phyloP scores from a whole-genome alignment of 2,797 vertebrate species.

The Bradypus variegatus region DNA sequence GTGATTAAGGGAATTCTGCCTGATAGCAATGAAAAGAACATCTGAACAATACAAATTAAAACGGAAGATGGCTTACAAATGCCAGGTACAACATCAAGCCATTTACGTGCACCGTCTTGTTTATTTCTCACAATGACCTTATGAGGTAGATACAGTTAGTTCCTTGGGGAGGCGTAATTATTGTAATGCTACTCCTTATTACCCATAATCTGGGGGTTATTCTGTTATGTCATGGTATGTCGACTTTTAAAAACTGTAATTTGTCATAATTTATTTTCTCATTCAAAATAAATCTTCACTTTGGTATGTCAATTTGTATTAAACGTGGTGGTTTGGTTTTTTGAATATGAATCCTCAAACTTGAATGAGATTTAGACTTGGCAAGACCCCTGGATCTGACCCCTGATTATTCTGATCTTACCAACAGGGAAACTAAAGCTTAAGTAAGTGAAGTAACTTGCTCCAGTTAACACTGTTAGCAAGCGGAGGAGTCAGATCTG shows the following conservation, averaged over 20 bases:
- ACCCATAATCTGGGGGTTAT: background rate
- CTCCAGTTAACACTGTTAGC: background rate
- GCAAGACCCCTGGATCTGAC: background rate
- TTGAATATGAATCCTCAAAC: background rate
- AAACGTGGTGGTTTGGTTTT: background rate
- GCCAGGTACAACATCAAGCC: background rate
- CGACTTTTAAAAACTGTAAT: background rate
- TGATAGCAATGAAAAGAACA: background rate
- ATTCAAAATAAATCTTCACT: background rate
- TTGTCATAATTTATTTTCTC: background rate
- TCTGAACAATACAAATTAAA: background rate
- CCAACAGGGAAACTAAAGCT: background rate
- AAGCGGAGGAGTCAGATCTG: background rate
- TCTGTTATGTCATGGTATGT: background rate
- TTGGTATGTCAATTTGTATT: background rate
- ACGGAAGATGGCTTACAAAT: background rate
- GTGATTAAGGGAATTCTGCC: background rate
- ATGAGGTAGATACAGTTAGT: background rate
- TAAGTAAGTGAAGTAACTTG: background rate
- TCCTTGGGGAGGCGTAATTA: background rate
- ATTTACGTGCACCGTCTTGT: background rate
- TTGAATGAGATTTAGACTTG: background rate
- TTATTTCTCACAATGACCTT: background rate
- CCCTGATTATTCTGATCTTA: background rate
- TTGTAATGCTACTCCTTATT: background rate